Evolutionary conservation across 2,888 invertebrate genomes (phyloP), one percentile per base, ranked within the genome.

Genomic region (Phortica okadai): DNA sequence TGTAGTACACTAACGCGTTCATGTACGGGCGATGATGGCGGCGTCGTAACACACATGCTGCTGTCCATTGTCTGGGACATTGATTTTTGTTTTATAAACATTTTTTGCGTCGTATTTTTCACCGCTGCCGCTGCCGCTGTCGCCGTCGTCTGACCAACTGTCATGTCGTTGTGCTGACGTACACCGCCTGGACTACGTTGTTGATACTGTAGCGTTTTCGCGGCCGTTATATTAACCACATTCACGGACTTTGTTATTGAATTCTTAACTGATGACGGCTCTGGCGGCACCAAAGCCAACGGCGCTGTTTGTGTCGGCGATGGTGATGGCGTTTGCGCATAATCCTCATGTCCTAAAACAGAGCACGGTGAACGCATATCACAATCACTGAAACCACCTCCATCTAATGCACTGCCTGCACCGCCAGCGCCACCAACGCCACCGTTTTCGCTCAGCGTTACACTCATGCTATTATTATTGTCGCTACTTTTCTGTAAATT

Each of bases 231-330:
- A 82, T 90, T 90, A 3, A 91, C 90, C 62, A 92, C 87, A 82
- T 90, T 86, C 74, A 92, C 89, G 82, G 92, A 92, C 80, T 91
- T 90, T 2, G 90, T 86, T 79, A 92, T 92, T 41, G 92, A 90
- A 67, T 85, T 86, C 80, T 91, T 92, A 4, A 92, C 91, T 11
- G 89, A 89, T 6, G 84, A 82, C 0, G 89, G 81, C 62, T 91
- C 91, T 0, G 92, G 92, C 74, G 92, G 90, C 70, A 92, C 92
- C 54, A 92, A 81, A 1, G 91, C 89, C 75, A 92, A 78, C 21
- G 90, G 86, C 10, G 89, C 86, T 33, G 84, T 83, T 75, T 82
- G 87, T 50, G 50, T 77, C 62, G 82, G 78, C 42, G 21, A 70
- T 7, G 85, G 85, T 72, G 85, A 83, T 6, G 84, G 79, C 4